Conservation (phyloP, 37 sponge, comb jelly and placozoan genomes). For the Sycon ciliatum region DNA sequence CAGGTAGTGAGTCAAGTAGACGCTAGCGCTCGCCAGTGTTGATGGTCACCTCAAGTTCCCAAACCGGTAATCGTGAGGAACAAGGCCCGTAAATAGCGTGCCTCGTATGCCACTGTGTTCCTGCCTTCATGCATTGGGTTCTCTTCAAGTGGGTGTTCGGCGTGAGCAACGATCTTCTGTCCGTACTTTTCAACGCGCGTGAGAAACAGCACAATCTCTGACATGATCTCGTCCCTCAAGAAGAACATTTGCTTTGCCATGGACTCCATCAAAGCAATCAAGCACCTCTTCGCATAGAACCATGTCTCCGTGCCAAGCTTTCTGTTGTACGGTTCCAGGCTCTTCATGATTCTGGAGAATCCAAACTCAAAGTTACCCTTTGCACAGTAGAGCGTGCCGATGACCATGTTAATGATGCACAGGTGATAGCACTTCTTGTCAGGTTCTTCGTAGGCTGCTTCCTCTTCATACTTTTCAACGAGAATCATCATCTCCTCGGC, state of each 20-base stretch:
- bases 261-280: conserved; percentile 84
- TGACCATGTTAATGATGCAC: conserved; percentile 94
- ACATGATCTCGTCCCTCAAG: conserved; percentile 69
- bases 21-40: no score
- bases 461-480: conserved; percentile 97
- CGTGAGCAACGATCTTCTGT: conserved; percentile 38
- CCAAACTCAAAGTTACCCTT: conserved; percentile 99
- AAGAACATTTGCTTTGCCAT: conserved; percentile 98
- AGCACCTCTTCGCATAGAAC: conserved; percentile 92
- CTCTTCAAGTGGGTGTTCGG: conserved; percentile 72
- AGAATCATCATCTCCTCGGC: conserved; percentile 97
- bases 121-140: conserved; percentile 53
- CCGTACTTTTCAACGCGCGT: no score
- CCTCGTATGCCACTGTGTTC: conserved; percentile 92
- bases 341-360: conserved; percentile 80
- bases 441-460: conserved; percentile 84
- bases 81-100: conserved; percentile 75
- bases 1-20: no score
- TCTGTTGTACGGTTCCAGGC: conserved; percentile 91
- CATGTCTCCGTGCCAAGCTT: conserved; percentile 99
- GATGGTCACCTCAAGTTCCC: no score
- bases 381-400: conserved; percentile 92
- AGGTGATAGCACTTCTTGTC: conserved; percentile 89
- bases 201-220: no score
- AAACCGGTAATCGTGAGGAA: no score